Evolutionary conservation across 1,140 invertebrate genomes (phyloP), one percentile per base, ranked within the genome.

Genomic region (Theocolax elegans): DNA sequence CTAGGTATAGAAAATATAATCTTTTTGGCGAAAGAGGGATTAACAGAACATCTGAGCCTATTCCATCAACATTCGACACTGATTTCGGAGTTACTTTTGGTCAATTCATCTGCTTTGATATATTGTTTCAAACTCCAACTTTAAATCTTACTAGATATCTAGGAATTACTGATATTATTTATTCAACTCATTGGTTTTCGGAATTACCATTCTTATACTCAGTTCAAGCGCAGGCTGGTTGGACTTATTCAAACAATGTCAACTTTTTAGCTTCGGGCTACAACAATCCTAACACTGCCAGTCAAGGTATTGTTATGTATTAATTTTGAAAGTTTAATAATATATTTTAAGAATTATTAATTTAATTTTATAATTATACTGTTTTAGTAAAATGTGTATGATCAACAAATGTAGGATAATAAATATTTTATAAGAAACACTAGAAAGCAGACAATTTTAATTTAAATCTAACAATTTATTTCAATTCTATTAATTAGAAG

Each of bases 61-160:
- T 31, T 12, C 10, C 29, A 3, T 81, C 86, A 0, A 88, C 81
- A 4, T 95, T 96, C 71, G 81, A 84, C 6, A 95, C 94, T 0
- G 93, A 95, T 80, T 96, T 96, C 76, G 91, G 91, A 4, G 92
- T 94, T 0, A 91, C 86, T 15, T 96, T 97, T 79, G 94, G 93
- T 1, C 82, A 90, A 1, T 87, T 94, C 23, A 91, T 89, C 60
- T 93, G 92, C 72, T 93, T 93, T 73, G 94, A 96, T 79, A 86
- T 95, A 21, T 72, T 94, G 1, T 92, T 91, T 76, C 74, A 88
- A 48, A 77, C 87, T 3, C 94, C 94, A 0, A 82, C 88, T 0
- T 75, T 88, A 7, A 77, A 84, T 27, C 76, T 93, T 1, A 85
- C 91, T 0, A 73, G 86, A 23, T 81, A 88, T 27, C 67, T 83